phyloP scores from a whole-genome alignment of 2,888 invertebrate genomes.

The Pollenia griseotomentosa region DNA sequence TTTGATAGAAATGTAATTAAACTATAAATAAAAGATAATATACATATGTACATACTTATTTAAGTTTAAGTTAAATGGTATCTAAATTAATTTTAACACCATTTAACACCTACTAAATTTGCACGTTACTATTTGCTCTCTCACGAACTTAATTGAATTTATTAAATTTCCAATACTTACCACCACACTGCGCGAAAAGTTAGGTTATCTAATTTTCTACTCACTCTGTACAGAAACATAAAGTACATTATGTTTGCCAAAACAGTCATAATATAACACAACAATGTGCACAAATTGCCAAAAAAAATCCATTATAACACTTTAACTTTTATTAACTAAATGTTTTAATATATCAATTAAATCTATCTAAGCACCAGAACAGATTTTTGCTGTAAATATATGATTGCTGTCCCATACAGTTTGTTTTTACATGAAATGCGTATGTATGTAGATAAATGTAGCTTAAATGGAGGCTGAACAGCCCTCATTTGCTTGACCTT shows the following conservation, averaged over 20 bases:
- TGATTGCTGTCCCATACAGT: conserved; percentile 22
- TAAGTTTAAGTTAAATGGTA: not conserved
- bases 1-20: not conserved
- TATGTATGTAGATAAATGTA: conserved; percentile 28
- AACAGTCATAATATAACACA: not conserved
- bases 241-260: not conserved
- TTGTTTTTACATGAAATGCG: not conserved
- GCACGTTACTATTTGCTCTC: conserved; percentile 8
- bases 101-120: conserved; percentile 53
- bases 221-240: conserved; percentile 37
- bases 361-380: not conserved
- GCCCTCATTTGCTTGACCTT: conserved; percentile 16
- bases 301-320: not conserved
- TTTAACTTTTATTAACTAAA: conserved; percentile 6
- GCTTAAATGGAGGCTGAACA: conserved; percentile 9
- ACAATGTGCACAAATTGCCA: conserved; percentile 8
- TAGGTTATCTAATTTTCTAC: conserved; percentile 38
- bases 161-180: conserved; percentile 73
- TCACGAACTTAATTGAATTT: not conserved
- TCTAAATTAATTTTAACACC: not conserved
- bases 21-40: not conserved
- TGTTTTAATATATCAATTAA: not conserved
- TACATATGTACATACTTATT: not conserved
- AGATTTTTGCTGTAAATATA: conserved; percentile 54
- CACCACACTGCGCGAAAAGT: conserved; percentile 77